Base-by-base conservation (phyloP, 2,888 invertebrate species). In the Parnassius glacialis region DNA sequence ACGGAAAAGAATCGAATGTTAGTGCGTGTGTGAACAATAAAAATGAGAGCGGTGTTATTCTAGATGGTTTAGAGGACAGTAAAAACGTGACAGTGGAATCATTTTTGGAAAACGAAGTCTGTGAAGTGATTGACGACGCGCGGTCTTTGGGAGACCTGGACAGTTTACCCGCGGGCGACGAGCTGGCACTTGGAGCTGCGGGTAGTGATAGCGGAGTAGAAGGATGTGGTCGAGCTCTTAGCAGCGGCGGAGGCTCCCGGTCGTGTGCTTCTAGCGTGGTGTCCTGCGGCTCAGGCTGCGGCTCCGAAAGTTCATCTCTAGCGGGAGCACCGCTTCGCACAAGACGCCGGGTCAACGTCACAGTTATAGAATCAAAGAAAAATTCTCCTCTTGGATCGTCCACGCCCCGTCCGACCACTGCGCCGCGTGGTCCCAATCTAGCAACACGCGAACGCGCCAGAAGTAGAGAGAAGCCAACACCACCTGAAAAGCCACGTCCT, bases 201-300 rank as follows among this genome's bases (percentile, higher is more conserved):
- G 96, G 96, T 63, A 96, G 95, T 79, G 96, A 96, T 76, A 96
- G 96, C 74, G 96, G 96, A 7, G 95, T 96, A 13, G 96, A 96
- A 75, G 94, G 95, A 55, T 92, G 92, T 56, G 94, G 94, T 0
- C 94, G 95, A 20, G 95, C 95, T 61, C 93, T 94, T 50, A 94
- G 95, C 74, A 95, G 95, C 71, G 93, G 92, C 5, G 92, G 94
- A 10, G 93, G 94, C 56, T 94, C 94, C 53, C 92, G 94, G 3
- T 96, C 96, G 16, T 95, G 95, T 76, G 95, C 95, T 68, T 96
- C 96, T 50, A 96, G 96, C 67, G 93, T 96, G 65, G 94, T 95
- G 25, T 96, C 96, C 65, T 95, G 94, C 77, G 95, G 94, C 68
- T 96, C 95, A 2, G 95, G 95, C 9, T 95, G 95, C 74, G 96